A percentile compares a stretch with the other conserved stretches of the same genome.
Evolutionary conservation across 2,113 vertebrate species (phyloP).

Genomic region (Oreocharis arfaki): DNA sequence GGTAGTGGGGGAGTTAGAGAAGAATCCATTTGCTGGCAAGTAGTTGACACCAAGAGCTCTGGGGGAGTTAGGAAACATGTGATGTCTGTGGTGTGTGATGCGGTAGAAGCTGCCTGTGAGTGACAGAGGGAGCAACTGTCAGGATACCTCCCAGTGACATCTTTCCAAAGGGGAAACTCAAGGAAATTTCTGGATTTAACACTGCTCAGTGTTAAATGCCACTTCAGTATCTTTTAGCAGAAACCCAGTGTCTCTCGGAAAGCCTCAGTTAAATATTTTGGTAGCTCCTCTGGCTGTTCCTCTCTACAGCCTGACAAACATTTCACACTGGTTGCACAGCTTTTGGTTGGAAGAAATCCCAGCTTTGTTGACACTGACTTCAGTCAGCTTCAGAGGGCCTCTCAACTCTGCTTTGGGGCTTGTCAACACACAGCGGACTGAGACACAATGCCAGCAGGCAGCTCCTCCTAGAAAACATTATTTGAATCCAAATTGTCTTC

Average conservation of each 20-base stretch:
- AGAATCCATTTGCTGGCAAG: neutral
- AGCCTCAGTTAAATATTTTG: slow-evolving; percentile 32
- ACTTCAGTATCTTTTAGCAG: neutral
- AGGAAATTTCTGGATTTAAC: neutral
- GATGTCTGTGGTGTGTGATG: neutral
- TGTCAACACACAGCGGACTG: slow-evolving; percentile 24
- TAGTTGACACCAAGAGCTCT: neutral
- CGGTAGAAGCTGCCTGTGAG: neutral
- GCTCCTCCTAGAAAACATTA: slow-evolving; percentile 24
- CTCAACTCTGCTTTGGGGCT: slow-evolving; percentile 37
- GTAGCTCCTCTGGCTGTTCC: slow-evolving; percentile 9
- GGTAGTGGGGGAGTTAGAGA: neutral
- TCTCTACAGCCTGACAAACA: slow-evolving; percentile 19
- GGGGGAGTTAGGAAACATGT: neutral
- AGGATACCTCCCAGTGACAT: neutral
- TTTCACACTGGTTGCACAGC: slow-evolving; percentile 25
- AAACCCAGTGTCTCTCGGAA: neutral
- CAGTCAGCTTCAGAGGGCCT: slow-evolving; percentile 49
- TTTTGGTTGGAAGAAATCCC: slow-evolving; percentile 55
- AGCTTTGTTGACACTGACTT: slow-evolving; percentile 55
- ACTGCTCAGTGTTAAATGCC: neutral
- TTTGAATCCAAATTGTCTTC: slow-evolving; percentile 17
- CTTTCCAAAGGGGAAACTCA: neutral
- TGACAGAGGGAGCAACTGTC: neutral
- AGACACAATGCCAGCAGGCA: slow-evolving; percentile 42